Evolutionary conservation across 2,888 invertebrate species (phyloP), one percentile per base, ranked within the genome.

Genomic region (Catotricha subobsoleta): DNA sequence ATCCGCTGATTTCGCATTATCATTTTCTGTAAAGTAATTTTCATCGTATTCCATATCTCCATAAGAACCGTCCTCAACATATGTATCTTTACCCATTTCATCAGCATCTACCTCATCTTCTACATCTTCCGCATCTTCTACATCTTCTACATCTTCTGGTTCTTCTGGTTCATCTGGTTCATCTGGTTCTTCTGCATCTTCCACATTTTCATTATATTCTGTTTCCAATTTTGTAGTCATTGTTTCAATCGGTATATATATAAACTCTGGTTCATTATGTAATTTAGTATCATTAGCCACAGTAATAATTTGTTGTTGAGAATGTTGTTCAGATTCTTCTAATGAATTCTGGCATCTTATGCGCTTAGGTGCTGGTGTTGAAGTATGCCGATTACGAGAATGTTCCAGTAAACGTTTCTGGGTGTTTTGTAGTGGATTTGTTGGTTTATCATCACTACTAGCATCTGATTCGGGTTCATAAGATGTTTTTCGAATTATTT

Each of bases 141-240:
- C n/a, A n/a, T n/a, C n/a, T n/a, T n/a, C n/a, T n/a, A n/a, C n/a
- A n/a, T n/a, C n/a, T n/a, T n/a, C n/a, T n/a, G n/a, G n/a, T n/a
- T n/a, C n/a, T n/a, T n/a, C n/a, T n/a, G n/a, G n/a, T n/a, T n/a
- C n/a, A n/a, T n/a, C n/a, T n/a, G n/a, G n/a, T 52, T 74, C 74
- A 45, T 69, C 71, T 20, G 71, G 63, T 51, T 69, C 74, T n/a
- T n/a, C n/a, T 48, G 71, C 73, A 48, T 74, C 74, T 47, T 70
- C 73, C 3, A 15, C 21, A 55, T 74, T 74, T 46, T 73, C 73
- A 33, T 69, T 66, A 58, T 73, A 74, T 60, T 74, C 74, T 1
- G 73, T 74, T 67, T 74, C 73, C 59, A 73, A 71, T 69, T 74
- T 74, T 21, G 73, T 73, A 51, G 74, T 72, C 47, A 74, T 52